phyloP scores from a whole-genome alignment of 2,888 invertebrate genomes.

The Troglohyphantes excavatus region DNA sequence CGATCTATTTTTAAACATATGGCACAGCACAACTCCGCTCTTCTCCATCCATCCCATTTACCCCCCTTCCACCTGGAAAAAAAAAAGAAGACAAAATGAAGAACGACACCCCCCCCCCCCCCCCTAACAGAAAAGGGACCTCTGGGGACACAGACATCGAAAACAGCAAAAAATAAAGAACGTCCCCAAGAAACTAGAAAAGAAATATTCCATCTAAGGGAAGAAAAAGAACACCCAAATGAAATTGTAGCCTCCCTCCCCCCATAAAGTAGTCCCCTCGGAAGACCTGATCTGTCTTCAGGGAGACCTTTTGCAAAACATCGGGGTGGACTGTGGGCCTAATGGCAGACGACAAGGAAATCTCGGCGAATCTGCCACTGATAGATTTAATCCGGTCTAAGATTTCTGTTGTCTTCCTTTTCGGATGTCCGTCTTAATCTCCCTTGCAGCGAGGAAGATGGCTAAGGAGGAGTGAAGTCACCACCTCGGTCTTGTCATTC shows the following conservation, averaged over 20 bases:
- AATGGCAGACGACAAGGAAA: constrained; percentile 52
- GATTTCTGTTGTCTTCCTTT: constrained; percentile 2
- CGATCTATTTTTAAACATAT: constrained; percentile 75
- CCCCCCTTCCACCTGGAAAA: constrained; percentile 48
- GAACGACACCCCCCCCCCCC: constrained; percentile 72
- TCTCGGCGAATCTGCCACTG: neutral
- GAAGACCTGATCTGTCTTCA: constrained; percentile 23
- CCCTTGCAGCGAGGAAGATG: neutral
- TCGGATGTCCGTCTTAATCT: constrained; percentile 29
- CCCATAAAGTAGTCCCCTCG: constrained; percentile 35
- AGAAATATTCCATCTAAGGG: constrained; percentile 36
- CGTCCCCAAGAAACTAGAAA: constrained; percentile 16
- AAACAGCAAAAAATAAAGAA: constrained; percentile 10
- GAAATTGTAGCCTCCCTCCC: constrained; percentile 58
- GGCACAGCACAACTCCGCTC: constrained; percentile 17
- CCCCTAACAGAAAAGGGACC: constrained; percentile 40
- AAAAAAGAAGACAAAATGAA: constrained; percentile 73
- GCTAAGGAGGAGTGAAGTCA: neutral
- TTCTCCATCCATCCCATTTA: constrained; percentile 2
- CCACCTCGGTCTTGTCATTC: constrained; percentile 10
- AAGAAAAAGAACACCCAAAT: constrained; percentile 59
- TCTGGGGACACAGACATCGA: neutral
- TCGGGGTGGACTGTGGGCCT: constrained; percentile 2
- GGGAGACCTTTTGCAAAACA: constrained; percentile 16
- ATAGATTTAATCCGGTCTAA: constrained; percentile 19